Conservation (phyloP, 1,140 invertebrate species). For the Drosophila parvula region DNA sequence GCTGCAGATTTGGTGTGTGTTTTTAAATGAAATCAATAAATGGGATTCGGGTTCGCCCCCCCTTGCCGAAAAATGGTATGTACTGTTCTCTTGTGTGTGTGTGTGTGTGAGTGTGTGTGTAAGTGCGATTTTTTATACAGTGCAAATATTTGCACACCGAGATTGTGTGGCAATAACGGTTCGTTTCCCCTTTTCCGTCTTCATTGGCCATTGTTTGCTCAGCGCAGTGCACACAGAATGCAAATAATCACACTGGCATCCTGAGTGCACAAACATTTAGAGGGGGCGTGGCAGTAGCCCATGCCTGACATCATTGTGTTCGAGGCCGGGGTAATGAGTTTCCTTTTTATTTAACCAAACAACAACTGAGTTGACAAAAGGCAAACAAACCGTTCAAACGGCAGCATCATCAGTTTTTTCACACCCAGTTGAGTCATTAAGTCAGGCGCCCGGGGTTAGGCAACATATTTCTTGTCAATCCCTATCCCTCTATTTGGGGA, state of each 20-base stretch:
- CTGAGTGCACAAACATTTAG: constrained; percentile 58
- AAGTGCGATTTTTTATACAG: constrained; percentile 54
- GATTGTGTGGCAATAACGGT: constrained; percentile 69
- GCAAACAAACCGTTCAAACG: constrained; percentile 31
- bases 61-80: constrained; percentile 10
- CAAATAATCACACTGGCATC: constrained; percentile 58
- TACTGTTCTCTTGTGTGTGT: constrained; percentile 12
- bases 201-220: constrained; percentile 35
- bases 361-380: constrained; percentile 21
- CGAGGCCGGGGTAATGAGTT: constrained; percentile 52
- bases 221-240: constrained; percentile 42
- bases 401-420: constrained; percentile 36
- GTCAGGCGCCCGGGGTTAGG: constrained; percentile 45
- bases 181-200: constrained; percentile 20
- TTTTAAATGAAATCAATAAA: constrained; percentile 53
- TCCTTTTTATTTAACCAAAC: constrained; percentile 39
- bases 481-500: neutral
- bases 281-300: constrained; percentile 6
- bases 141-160: constrained; percentile 68
- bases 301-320: constrained; percentile 42
- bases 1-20: constrained; percentile 10
- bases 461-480: constrained; percentile 16
- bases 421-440: constrained; percentile 39
- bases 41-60: neutral
- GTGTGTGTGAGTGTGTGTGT: constrained; percentile 12